Evolutionary conservation across 2,797 vertebrate genomes (phyloP), one percentile per base, ranked within the genome.

Genomic region (Siniperca obscura): DNA sequence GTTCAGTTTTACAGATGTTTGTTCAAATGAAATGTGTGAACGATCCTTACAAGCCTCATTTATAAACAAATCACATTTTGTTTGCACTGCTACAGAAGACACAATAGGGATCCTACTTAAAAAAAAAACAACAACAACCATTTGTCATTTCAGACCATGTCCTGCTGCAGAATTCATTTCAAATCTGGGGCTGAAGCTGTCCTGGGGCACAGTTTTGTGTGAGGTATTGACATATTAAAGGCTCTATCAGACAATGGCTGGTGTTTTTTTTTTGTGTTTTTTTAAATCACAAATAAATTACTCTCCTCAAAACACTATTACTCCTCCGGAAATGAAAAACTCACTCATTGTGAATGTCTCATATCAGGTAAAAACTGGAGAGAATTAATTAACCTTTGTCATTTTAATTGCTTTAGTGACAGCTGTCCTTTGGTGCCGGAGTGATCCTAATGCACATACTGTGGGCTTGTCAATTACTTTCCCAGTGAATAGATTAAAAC

Each of bases 311-410:
- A 94, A 95, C 91, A 89, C 90, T 76, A 92, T 93, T 91, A 88
- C 87, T 94, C 85, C 78, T 80, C 86, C 25, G 88, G 90, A 94
- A 93, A 94, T 92, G 90, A 94, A 93, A 70, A 95, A 93, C 87
- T 89, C 87, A 78, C 82, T 93, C 86, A 85, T 91, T 91, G 93
- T 89, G 90, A 93, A 90, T 85, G 90, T 91, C 92, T 94, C 91
- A 91, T 94, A 94, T 93, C 92, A 93, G 92, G 94, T 93, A 91
- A 94, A 92, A 94, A 94, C 62, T 89, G 87, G 80, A 92, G 88
- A 91, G 92, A 95, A 94, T 95, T 94, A 94, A 95, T 95, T 93
- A 95, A 95, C 93, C 94, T 95, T 94, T 95, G 94, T 95, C 93
- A 94, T 95, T 94, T 94, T 94, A 94, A 95, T 95, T 95, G 94